Evolutionary conservation across 2,888 invertebrate species (phyloP).

Genomic region (Rhimphoctona megacephalus): DNA sequence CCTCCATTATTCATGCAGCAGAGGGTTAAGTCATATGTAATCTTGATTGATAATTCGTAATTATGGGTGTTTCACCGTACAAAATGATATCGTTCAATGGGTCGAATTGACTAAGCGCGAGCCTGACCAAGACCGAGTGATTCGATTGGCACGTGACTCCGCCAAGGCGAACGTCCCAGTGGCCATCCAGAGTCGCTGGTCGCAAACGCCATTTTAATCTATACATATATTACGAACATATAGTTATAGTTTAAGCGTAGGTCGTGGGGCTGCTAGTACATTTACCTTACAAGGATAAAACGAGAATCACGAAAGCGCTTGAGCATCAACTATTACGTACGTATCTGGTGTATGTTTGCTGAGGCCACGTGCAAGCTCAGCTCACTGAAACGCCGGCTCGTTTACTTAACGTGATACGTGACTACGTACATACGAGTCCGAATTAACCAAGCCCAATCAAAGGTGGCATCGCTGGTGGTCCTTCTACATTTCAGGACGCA

Average conservation of each 20-base stretch:
- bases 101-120: slow-evolving; percentile 14
- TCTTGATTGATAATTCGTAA: slow-evolving; percentile 1
- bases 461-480: slow-evolving; percentile 71
- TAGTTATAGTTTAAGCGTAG: neutral
- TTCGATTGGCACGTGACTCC: slow-evolving; percentile 35
- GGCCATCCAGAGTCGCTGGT: neutral
- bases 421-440: slow-evolving; percentile 79
- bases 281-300: slow-evolving; percentile 35
- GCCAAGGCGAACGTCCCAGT: neutral
- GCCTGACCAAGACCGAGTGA: slow-evolving; percentile 24
- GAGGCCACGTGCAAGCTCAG: slow-evolving; percentile 73
- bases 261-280: slow-evolving; percentile 3
- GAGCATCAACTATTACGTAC: slow-evolving; percentile 53
- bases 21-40: neutral
- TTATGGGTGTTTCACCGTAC: neutral
- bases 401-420: slow-evolving; percentile 78
- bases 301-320: slow-evolving; percentile 54
- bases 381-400: slow-evolving; percentile 67
- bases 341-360: slow-evolving; percentile 67
- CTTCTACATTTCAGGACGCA: slow-evolving; percentile 67
- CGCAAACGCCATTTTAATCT: slow-evolving; percentile 27
- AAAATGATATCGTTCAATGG: slow-evolving; percentile 11
- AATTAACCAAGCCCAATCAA: slow-evolving; percentile 83
- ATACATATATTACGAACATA: neutral
- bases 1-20: neutral